These are phyloP conservation scores for Tachystola acroxantha DNA, from an alignment of 2,888 invertebrate genomes.

Conservation along the genomic window DNA sequence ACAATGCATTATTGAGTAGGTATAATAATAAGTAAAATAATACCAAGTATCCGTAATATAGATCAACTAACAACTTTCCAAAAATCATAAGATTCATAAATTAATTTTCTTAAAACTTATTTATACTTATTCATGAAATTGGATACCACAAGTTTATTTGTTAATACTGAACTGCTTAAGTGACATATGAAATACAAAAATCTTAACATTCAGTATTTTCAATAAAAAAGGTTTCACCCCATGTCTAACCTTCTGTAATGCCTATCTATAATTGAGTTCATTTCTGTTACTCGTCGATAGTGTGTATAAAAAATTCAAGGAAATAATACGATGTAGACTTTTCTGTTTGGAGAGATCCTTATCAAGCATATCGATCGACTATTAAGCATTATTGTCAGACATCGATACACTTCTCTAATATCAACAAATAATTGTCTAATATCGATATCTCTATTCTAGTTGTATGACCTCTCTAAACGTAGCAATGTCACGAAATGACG, in stretches of 20 bases:
- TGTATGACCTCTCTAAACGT: not conserved
- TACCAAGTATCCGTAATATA: too few relatives aligned
- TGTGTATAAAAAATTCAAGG: constrained; percentile 1
- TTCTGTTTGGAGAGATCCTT: constrained; percentile 24
- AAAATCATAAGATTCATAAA: constrained; percentile 6
- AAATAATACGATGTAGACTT: constrained; percentile 1
- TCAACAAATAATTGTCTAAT: not conserved
- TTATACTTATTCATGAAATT: too few relatives aligned
- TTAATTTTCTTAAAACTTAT: not conserved
- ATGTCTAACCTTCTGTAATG: too few relatives aligned
- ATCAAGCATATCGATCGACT: constrained; percentile 46
- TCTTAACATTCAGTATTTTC: too few relatives aligned
- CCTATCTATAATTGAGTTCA: not conserved
- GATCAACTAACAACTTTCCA: constrained; percentile 38
- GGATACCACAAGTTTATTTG: too few relatives aligned
- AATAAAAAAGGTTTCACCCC: too few relatives aligned
- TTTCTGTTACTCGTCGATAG: not conserved
- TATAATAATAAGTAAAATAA: not conserved
- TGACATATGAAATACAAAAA: too few relatives aligned
- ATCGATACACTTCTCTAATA: constrained; percentile 11
- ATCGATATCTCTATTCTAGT: too few relatives aligned
- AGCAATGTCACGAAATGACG: constrained; percentile 6
- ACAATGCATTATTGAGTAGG: not conserved
- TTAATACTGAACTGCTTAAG: too few relatives aligned
- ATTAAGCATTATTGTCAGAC: constrained; percentile 25